Conservation (phyloP, 2,113 vertebrate genomes). For the Phylloscopus whistleri region DNA sequence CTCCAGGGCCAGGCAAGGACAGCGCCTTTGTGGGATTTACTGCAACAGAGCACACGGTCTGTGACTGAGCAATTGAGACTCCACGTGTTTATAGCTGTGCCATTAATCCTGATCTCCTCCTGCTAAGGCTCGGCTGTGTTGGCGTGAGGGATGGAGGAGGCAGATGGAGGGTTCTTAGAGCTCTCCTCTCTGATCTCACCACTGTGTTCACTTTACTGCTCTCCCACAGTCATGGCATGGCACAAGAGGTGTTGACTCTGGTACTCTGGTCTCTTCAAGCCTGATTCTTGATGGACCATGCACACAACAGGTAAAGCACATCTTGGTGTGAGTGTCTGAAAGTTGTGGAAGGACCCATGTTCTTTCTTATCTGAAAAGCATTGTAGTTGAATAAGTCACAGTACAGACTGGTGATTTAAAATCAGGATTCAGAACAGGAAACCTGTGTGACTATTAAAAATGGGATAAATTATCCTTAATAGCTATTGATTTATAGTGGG, state of each 20-base stretch:
- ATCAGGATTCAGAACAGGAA: background rate
- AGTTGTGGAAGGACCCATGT: background rate
- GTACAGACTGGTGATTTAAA: background rate
- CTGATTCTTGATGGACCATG: background rate
- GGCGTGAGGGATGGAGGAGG: background rate
- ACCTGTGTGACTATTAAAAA: background rate
- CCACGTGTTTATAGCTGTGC: fast-evolving
- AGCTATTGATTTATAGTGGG: background rate
- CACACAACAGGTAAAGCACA: background rate
- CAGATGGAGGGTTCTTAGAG: background rate
- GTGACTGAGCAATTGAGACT: background rate
- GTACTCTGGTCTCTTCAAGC: background rate
- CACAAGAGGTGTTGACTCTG: background rate
- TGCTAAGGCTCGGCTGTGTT: background rate
- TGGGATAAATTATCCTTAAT: conserved; percentile 7
- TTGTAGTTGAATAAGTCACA: background rate
- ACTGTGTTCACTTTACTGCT: background rate
- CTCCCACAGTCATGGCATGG: background rate
- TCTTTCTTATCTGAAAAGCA: background rate
- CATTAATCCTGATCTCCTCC: background rate
- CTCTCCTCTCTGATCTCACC: background rate
- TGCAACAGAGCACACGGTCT: background rate
- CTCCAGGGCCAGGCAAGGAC: background rate
- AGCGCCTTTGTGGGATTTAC: background rate
- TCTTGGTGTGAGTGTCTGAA: background rate